phyloP scores from a whole-genome alignment of 2,797 vertebrate species.

The Antennarius maculatus region DNA sequence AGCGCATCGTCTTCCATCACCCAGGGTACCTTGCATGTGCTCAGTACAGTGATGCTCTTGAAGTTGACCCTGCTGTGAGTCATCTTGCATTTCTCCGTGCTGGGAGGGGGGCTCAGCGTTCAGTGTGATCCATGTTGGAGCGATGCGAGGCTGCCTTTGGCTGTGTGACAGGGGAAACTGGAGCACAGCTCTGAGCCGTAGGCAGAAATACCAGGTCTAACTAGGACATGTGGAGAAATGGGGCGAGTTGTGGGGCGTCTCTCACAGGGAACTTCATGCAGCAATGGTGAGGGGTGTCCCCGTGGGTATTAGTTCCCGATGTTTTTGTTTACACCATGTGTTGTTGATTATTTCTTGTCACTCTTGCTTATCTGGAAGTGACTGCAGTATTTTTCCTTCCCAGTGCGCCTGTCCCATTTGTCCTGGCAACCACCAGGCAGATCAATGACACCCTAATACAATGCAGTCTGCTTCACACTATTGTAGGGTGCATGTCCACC shows the following conservation, averaged over 20 bases:
- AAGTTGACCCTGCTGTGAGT: constrained; percentile 61
- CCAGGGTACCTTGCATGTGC: constrained; percentile 21
- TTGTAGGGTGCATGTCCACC: not conserved
- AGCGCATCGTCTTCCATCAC: constrained; percentile 22
- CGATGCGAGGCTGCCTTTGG: constrained; percentile 59
- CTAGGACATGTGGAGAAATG: constrained; percentile 71
- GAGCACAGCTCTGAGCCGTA: constrained; percentile 74
- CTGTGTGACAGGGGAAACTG: constrained; percentile 64
- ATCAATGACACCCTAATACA: not conserved
- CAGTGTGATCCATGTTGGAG: constrained; percentile 58
- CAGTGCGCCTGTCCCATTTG: not conserved
- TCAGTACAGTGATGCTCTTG: constrained; percentile 29
- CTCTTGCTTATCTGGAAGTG: constrained; percentile 1
- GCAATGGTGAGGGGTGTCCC: constrained; percentile 35
- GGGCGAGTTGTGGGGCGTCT: constrained; percentile 48
- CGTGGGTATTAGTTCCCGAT: constrained; percentile 17
- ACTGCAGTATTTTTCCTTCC: not conserved
- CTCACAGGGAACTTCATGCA: constrained; percentile 35
- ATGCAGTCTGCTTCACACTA: not conserved
- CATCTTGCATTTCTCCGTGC: constrained; percentile 44
- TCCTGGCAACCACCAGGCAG: not conserved
- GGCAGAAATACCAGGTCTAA: constrained; percentile 75
- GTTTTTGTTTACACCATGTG: constrained; percentile 16
- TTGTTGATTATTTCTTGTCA: constrained; percentile 1
- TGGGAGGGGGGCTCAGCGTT: constrained; percentile 51